These are phyloP conservation scores for Lepus oiostolus DNA, from an alignment of 2,797 vertebrate species.

Conservation along the genomic window DNA sequence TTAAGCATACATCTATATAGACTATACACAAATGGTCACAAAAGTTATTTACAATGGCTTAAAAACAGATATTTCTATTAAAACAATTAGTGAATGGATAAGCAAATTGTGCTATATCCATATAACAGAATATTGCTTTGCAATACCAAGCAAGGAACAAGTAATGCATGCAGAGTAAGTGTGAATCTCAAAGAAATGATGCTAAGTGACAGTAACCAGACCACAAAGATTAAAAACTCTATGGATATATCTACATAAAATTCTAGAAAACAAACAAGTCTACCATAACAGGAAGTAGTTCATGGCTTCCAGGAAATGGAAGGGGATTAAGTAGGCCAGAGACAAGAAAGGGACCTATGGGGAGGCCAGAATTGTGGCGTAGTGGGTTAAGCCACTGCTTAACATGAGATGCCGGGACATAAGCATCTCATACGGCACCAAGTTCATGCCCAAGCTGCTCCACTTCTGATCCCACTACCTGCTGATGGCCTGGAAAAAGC, in stretches of 20 bases:
- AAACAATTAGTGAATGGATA: not conserved
- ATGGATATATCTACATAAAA: not conserved
- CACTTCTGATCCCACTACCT: too few species aligned
- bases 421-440: too few species aligned
- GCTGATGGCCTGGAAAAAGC: too few species aligned
- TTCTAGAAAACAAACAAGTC: not conserved
- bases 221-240: not conserved
- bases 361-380: too few species aligned
- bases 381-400: too few species aligned
- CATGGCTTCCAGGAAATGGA: not conserved
- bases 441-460: too few species aligned
- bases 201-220: not conserved
- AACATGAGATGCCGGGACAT: too few species aligned
- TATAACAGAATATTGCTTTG: not conserved
- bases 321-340: not conserved
- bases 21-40: not conserved
- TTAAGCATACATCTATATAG: not conserved
- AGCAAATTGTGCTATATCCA: not conserved
- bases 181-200: not conserved
- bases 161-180: not conserved
- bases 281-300: not conserved
- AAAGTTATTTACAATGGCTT: not conserved
- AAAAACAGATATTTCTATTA: not conserved
- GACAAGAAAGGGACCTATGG: not conserved
- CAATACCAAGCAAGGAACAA: not conserved